Evolutionary conservation across 2,113 vertebrate species (phyloP).

Genomic region (Gavialis gangeticus): DNA sequence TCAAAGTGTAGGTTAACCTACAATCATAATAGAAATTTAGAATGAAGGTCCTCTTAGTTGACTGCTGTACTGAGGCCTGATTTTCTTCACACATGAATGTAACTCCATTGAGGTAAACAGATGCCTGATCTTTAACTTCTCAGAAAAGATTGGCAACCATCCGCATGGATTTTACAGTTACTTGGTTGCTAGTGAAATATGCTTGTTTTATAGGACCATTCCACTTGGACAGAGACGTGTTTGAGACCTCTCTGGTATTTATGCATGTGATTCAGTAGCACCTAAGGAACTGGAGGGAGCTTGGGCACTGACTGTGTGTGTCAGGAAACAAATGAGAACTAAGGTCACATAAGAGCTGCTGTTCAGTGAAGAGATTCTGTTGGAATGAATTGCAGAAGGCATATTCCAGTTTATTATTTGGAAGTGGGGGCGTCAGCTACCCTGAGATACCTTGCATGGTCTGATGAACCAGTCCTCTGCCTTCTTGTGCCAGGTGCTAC

Average conservation of each 20-base stretch:
- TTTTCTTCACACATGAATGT: accelerated
- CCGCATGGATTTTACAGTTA: accelerated
- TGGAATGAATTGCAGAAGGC: neutral
- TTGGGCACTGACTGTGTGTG: accelerated
- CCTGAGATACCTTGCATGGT: neutral
- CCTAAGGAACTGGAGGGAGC: accelerated
- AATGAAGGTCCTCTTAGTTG: neutral
- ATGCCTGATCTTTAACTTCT: neutral
- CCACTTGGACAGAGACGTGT: neutral
- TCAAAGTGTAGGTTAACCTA: neutral
- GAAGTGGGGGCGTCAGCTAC: neutral
- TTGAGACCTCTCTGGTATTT: accelerated
- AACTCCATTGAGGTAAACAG: neutral
- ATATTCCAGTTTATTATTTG: accelerated
- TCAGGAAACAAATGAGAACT: accelerated
- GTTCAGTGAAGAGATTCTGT: neutral
- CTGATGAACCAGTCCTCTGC: accelerated
- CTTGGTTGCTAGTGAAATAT: accelerated
- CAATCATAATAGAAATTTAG: accelerated
- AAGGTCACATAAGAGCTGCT: too few relatives aligned
- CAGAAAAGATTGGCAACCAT: neutral
- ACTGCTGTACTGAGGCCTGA: neutral
- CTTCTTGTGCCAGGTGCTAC: neutral
- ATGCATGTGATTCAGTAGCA: accelerated
- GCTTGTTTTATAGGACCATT: too few relatives aligned